Evolutionary conservation across 2,888 invertebrate genomes (phyloP), one percentile per base, ranked within the genome.

Genomic region (Acleris holmiana): DNA sequence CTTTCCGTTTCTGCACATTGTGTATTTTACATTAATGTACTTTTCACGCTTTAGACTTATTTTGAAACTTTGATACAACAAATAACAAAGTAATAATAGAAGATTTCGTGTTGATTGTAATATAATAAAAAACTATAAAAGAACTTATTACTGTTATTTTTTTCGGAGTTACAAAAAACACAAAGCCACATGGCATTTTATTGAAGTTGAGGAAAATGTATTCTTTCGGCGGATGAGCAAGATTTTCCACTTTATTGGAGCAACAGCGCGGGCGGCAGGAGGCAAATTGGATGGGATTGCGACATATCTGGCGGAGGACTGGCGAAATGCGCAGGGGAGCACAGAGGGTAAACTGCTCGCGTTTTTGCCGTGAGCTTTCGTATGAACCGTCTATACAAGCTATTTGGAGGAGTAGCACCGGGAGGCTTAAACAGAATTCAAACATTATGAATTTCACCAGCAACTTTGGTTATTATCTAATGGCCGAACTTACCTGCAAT

Each of bases 261-360:
- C 83, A 84, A 83, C 82, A 83, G 85, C 80, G 80, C 80, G 83
- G 82, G 78, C 84, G 82, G 83, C 83, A 83, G 84, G 80, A 88
- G 85, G 87, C 85, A 89, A 91, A 90, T 90, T 91, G 89, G 89
- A 89, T 85, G 78, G 85, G 86, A 90, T 88, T 89, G 89, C 86
- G 88, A 89, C 88, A 88, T 88, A 90, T 88, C 86, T 89, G 83
- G 82, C 80, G 78, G 80, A 76, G 79, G 85, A 83, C 84, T 87
- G 86, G 80, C 83, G 84, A 88, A 88, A 86, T 84, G 85, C 84
- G 83, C 85, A 80, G 75, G 84, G 81, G 82, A 84, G 77, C 79
- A 78, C 72, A 77, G 76, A 79, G 82, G 81, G 83, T 87, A 87
- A 88, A 88, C 86, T 84, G 85, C 80, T 85, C 81, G 79, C 77